Evolutionary conservation across 2,888 invertebrate species (phyloP).

Genomic region (Anoncus sp.): DNA sequence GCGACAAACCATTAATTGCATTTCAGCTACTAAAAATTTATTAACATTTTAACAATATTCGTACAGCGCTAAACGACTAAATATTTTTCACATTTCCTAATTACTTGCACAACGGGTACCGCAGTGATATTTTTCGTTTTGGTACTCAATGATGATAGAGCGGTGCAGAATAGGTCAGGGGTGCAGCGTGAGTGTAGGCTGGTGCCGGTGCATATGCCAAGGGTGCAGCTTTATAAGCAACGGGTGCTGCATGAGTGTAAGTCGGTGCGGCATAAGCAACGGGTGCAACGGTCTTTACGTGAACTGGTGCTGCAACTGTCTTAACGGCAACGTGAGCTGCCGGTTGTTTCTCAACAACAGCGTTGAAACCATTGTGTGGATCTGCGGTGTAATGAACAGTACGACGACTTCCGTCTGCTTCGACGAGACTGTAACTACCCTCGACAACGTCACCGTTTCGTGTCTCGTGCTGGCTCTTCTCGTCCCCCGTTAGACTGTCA

Average conservation of each 20-base stretch:
- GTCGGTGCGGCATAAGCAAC: slow-evolving; percentile 48
- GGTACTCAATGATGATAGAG: slow-evolving; percentile 28
- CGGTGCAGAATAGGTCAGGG: neutral
- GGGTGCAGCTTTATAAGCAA: slow-evolving; percentile 26
- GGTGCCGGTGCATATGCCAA: too few species aligned
- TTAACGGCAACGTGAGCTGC: slow-evolving; percentile 51
- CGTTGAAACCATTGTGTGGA: slow-evolving; percentile 58
- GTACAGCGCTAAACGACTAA: slow-evolving; percentile 21
- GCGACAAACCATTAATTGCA: neutral
- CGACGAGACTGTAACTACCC: slow-evolving; percentile 60
- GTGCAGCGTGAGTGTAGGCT: slow-evolving; percentile 35
- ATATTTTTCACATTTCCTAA: slow-evolving; percentile 4
- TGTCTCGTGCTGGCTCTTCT: slow-evolving; percentile 60
- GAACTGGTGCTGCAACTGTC: slow-evolving; percentile 43
- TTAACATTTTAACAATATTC: slow-evolving; percentile 38
- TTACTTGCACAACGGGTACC: neutral
- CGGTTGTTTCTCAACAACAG: slow-evolving; percentile 59
- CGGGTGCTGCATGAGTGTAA: neutral
- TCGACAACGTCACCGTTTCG: slow-evolving; percentile 60
- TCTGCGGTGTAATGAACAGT: slow-evolving; percentile 65
- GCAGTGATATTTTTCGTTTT: slow-evolving; percentile 18
- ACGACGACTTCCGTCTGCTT: slow-evolving; percentile 62
- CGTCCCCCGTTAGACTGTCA: too few species aligned
- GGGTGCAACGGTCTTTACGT: slow-evolving; percentile 23
- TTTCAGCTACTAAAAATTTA: slow-evolving; percentile 37